phyloP scores from a whole-genome alignment of 2,113 vertebrate genomes.

The Anolis carolinensis region DNA sequence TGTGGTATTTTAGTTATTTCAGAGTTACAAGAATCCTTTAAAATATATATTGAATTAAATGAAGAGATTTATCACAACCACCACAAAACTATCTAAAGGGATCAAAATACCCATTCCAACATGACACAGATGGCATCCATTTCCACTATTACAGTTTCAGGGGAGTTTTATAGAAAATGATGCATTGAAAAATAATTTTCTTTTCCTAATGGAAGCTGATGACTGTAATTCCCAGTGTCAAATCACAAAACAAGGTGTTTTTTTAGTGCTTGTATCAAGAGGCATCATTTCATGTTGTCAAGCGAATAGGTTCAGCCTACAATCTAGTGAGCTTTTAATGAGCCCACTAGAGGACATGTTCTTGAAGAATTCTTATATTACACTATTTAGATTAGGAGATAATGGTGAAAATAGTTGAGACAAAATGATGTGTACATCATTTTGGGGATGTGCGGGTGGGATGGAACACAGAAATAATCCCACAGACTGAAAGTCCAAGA shows the following conservation, averaged over 20 bases:
- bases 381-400: background rate
- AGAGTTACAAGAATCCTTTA: background rate
- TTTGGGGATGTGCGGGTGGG: no score
- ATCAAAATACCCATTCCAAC: background rate
- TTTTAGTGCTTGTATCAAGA: background rate
- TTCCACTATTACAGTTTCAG: background rate
- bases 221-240: background rate
- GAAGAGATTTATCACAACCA: no score
- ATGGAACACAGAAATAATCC: no score
- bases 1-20: background rate
- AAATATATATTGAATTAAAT: background rate
- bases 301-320: background rate
- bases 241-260: slow-evolving; percentile 1
- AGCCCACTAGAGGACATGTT: background rate
- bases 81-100: background rate
- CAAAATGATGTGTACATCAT: background rate
- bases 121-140: background rate
- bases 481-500: background rate
- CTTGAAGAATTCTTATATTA: background rate
- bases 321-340: background rate
- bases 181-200: background rate
- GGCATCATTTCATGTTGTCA: background rate
- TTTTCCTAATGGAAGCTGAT: background rate
- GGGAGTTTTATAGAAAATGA: background rate
- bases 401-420: background rate